A percentile compares a stretch with the other conserved stretches of the same genome.
phyloP scores from a whole-genome alignment of 1,140 invertebrate genomes.

The Euura saliciscinereae region DNA sequence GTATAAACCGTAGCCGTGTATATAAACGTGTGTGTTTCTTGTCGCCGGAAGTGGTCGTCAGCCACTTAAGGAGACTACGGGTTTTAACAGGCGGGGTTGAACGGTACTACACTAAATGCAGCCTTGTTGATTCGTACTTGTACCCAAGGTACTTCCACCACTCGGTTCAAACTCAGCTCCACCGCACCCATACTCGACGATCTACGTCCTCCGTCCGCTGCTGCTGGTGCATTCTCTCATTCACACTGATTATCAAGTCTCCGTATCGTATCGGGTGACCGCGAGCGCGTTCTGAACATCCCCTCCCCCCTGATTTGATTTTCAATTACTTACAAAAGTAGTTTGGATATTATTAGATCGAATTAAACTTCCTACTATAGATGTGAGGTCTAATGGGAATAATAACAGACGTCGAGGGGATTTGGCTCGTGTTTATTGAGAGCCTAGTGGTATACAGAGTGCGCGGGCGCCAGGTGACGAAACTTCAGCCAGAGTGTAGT shows the following conservation, averaged over 20 bases:
- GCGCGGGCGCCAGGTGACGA: too few species aligned
- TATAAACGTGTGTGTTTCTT: slow-evolving; percentile 25
- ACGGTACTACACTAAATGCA: too few species aligned
- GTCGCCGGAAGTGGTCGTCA: slow-evolving; percentile 35
- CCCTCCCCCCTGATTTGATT: neutral
- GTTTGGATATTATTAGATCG: too few species aligned
- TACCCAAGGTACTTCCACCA: neutral
- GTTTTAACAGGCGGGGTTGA: neutral
- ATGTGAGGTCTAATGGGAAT: too few species aligned
- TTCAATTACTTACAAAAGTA: too few species aligned
- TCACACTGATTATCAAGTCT: neutral
- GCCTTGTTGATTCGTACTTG: too few species aligned
- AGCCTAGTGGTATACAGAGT: too few species aligned
- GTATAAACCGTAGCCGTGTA: neutral
- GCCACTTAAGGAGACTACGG: slow-evolving; percentile 22
- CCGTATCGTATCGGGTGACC: neutral
- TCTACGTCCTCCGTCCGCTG: neutral
- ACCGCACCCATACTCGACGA: too few species aligned
- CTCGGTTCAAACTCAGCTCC: neutral
- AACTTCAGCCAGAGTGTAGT: too few species aligned
- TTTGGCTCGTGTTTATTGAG: too few species aligned
- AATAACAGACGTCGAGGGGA: too few species aligned
- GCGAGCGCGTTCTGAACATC: neutral
- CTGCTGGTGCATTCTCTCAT: neutral
- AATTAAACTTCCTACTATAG: too few species aligned